Evolutionary conservation across 2,113 vertebrate species (phyloP).

Genomic region (Serilophus lunatus): DNA sequence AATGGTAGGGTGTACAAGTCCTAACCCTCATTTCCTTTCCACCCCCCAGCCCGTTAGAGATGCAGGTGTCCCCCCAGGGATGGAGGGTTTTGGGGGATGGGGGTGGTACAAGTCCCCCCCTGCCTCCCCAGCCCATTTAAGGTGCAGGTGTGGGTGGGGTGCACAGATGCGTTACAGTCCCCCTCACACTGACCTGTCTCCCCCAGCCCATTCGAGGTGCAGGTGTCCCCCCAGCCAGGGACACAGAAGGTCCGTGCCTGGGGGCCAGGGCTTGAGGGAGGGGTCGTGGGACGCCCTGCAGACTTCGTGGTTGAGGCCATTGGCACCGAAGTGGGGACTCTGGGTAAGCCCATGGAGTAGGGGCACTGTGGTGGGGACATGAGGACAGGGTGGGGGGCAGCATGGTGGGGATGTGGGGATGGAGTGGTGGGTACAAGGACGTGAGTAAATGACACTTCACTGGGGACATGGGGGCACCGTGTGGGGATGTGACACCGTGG

Average conservation of each 20-base stretch:
- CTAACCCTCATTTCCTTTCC: neutral
- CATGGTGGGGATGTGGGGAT: neutral
- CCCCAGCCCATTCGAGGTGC: conserved; percentile 75
- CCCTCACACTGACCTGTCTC: neutral
- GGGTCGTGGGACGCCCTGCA: conserved; percentile 86
- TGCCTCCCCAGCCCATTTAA: fast-evolving
- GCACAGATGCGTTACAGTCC: neutral
- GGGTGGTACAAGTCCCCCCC: neutral
- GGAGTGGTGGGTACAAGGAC: neutral
- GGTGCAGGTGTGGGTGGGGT: neutral
- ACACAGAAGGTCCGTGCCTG: conserved; percentile 92
- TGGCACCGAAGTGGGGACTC: conserved; percentile 91
- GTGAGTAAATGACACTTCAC: neutral
- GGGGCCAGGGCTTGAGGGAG: conserved; percentile 91
- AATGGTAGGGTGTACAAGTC: too few species aligned
- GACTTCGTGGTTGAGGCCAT: conserved; percentile 96
- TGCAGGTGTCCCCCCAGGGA: too few species aligned
- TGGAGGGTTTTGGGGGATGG: neutral
- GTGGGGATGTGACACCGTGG: neutral
- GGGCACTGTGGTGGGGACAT: fast-evolving
- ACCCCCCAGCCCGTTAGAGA: neutral
- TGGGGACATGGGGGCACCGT: neutral
- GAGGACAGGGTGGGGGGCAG: neutral
- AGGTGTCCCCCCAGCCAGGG: conserved; percentile 84
- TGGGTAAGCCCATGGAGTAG: conserved; percentile 74